A percentile compares a stretch with the other conserved stretches of the same genome.
These are phyloP conservation scores for Neuroterus valhalla DNA, from an alignment of 1,140 invertebrate genomes.

Conservation along the genomic window DNA sequence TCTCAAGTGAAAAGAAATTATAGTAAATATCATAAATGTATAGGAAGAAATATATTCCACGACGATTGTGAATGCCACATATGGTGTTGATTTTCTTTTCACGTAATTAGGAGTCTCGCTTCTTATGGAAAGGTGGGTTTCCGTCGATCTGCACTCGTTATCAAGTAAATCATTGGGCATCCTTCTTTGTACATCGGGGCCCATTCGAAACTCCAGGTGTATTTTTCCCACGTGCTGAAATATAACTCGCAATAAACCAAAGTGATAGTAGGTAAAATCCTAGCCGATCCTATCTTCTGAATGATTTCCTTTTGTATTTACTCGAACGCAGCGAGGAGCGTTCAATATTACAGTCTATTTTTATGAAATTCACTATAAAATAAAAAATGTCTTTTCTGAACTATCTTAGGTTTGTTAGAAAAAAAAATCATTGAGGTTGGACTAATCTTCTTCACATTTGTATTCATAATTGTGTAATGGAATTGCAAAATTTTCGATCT, in stretches of 20 bases:
- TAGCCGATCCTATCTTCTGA: conserved; percentile 67
- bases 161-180: conserved; percentile 73
- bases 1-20: no score
- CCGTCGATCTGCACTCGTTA: conserved; percentile 67
- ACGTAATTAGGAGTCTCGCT: conserved; percentile 32
- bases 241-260: conserved; percentile 72
- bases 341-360: no score
- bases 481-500: no score
- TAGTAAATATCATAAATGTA: no score
- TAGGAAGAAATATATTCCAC: no score
- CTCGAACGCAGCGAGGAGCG: conserved; percentile 50
- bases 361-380: no score
- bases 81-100: conserved; percentile 12
- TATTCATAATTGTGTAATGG: no score
- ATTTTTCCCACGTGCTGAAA: conserved; percentile 73
- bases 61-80: background rate
- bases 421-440: no score
- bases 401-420: no score
- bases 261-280: conserved; percentile 74
- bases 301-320: conserved; percentile 64
- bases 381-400: no score
- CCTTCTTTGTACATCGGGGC: conserved; percentile 67
- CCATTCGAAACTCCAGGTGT: conserved; percentile 64
- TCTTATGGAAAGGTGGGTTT: conserved; percentile 72
- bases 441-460: no score